Evolutionary conservation across 2,113 vertebrate species (phyloP), one percentile per base, ranked within the genome.

Genomic region (Naja naja): DNA sequence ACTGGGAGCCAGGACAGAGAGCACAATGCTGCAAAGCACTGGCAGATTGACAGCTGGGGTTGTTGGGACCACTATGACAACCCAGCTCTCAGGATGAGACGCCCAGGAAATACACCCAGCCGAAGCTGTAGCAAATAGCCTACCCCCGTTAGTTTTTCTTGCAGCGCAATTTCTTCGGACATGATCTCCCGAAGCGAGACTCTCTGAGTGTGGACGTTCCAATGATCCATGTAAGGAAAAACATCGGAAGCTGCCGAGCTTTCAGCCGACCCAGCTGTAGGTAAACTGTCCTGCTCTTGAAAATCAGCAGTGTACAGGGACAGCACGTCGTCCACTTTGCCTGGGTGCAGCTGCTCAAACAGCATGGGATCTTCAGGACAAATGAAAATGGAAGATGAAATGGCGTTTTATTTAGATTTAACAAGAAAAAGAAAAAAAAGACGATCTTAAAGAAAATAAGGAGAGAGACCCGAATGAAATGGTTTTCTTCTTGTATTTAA

Each of bases 121-220:
- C 10, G 20, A 87, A 54, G 91, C 92, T 90, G 10, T 22, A 12
- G 34, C 10, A 20, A 20, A 12, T 81, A 88, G 86, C 95, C 91
- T 98, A 99, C 99, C 98, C 98, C 97, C 54, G 98, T 96, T 60
- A 98, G 93, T 20, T 97, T 98, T 91, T 98, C 96, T 96, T 99
- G 98, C 92, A 99, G 97, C 1, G 98, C 98, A 93, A 98, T 98
- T 97, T 99, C 98, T 97, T 99, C 99, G 2, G 98, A 98, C 96
- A 99, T 99, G 95, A 99, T 99, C 95, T 99, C 97, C 93, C 99
- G 97, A 20, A 99, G 98, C 93, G 99, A 99, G 30, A 99, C 98
- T 87, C 97, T 98, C 69, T 97, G 98, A 93, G 92, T 98, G 81
- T 97, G 97, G 89, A 96, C 96, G 90, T 98, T 99, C 99, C 99